Evolutionary conservation across 2,888 invertebrate genomes (phyloP), one percentile per base, ranked within the genome.

Genomic region (Erpobdella octoculata): DNA sequence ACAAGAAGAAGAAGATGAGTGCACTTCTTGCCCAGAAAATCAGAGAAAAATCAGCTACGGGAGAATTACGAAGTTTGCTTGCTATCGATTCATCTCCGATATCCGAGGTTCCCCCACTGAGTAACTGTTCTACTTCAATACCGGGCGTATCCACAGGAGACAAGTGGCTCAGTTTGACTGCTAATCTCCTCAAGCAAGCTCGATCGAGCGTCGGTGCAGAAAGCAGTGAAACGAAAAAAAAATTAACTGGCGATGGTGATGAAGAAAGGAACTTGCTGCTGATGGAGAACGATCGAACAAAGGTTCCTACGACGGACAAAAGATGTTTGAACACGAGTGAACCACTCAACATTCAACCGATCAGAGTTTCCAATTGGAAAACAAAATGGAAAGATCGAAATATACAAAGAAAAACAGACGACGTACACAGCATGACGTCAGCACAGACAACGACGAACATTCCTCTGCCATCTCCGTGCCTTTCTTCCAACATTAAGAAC

Each of bases 1-100:
- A 75, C 70, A 74, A 74, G 53, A 58, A 73, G n/a, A 74, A 75
- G 48, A 41, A 41, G 46, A 15, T 41, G n/a, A 62, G n/a, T 21
- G 62, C 31, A n/a, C 28, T 33, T 33, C 33, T 62, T 28, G 62
- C 31, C 35, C n/a, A 31, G 62, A 31, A 33, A 35, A 31, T 33
- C 8, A 62, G 35, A 62, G 33, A 62, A 62, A 35, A 62, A 33
- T n/a, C 62, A 1, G 28, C 21, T 8, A 53, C 53, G 6, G 28
- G 53, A 15, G 53, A 53, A 53, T 28, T 53, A 2, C 53, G 28
- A 28, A 9, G 8, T 53, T n/a, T 53, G 53, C 53, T 53, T 15
- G 21, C 53, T 12, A 1, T 21, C 21, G 53, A 53, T 28, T 25
- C 28, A 2, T 53, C 53, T 25, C 53, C 53, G 9, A 53, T 28